Evolutionary conservation across 1,140 invertebrate species (phyloP).

Genomic region (Bombus superbus): DNA sequence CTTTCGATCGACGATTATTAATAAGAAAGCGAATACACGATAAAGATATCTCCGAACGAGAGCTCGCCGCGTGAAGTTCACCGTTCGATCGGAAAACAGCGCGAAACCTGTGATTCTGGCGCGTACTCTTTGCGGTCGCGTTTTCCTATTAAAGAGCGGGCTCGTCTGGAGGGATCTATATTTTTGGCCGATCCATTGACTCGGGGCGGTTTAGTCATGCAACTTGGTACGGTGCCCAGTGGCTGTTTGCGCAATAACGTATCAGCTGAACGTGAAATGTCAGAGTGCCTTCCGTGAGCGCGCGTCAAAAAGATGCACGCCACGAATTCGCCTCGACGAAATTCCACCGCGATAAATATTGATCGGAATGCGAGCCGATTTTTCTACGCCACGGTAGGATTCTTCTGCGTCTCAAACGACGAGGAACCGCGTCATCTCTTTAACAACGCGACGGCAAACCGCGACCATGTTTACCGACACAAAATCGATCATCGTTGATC

Average conservation of each 20-base stretch:
- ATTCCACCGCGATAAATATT: constrained; percentile 52
- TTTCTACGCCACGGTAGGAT: neutral
- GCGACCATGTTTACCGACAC: neutral
- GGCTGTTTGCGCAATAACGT: constrained; percentile 53
- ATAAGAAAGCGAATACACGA: too few relatives aligned
- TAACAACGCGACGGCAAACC: neutral
- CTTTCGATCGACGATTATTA: too few relatives aligned
- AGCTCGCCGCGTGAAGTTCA: neutral
- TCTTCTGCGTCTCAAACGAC: neutral
- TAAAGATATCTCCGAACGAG: too few relatives aligned
- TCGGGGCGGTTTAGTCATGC: constrained; percentile 36
- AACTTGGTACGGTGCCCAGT: constrained; percentile 45
- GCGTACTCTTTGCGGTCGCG: neutral
- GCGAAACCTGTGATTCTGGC: too few relatives aligned
- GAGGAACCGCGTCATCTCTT: neutral
- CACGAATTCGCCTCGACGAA: constrained; percentile 6
- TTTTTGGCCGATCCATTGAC: constrained; percentile 47
- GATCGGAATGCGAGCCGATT: constrained; percentile 25
- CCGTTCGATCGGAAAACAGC: neutral
- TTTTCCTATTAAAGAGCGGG: constrained; percentile 20
- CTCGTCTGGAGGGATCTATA: constrained; percentile 28
- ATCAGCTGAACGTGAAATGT: constrained; percentile 56
- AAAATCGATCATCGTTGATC: neutral
- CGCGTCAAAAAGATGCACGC: neutral
- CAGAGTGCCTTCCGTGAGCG: constrained; percentile 32